A percentile compares a stretch with the other conserved stretches of the same genome.
These are phyloP conservation scores for Phylloscopus trochilus DNA, from an alignment of 2,113 vertebrate species.

Conservation along the genomic window DNA sequence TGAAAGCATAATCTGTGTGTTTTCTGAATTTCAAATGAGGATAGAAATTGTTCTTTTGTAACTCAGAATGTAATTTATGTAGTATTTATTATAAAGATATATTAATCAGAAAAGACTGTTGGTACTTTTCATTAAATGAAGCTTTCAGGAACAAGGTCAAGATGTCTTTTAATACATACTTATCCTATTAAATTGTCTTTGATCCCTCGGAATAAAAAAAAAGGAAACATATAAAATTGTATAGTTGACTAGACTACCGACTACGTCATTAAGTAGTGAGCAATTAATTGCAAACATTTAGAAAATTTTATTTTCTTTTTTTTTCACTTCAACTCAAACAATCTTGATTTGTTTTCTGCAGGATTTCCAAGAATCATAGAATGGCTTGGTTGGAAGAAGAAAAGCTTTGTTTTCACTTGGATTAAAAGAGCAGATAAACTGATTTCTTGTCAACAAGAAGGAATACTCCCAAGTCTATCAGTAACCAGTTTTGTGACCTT, in stretches of 20 bases:
- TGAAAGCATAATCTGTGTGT: conserved; percentile 65
- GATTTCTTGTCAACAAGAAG: not conserved
- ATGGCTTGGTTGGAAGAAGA: not conserved
- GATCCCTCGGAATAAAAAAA: not conserved
- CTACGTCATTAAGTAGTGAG: not conserved
- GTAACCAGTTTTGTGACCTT: not conserved
- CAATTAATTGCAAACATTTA: not conserved
- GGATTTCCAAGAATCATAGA: not conserved
- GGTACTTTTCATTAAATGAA: conserved; percentile 19
- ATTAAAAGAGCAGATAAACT: not conserved
- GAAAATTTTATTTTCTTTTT: not conserved
- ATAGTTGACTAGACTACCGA: not conserved
- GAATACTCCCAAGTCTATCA: not conserved
- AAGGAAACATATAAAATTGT: not conserved
- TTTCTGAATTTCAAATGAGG: conserved; percentile 71
- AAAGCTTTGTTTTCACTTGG: not conserved
- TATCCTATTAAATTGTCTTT: conserved; percentile 29
- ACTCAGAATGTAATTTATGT: conserved; percentile 59
- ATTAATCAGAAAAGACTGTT: conserved; percentile 28
- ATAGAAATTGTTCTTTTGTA: conserved; percentile 52
- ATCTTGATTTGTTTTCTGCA: not conserved
- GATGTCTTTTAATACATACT: not conserved
- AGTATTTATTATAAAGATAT: conserved; percentile 58
- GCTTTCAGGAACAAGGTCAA: conserved; percentile 22
- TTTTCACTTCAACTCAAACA: not conserved